Conservation (phyloP, 2,113 vertebrate genomes). For the Gallinago paraguaiae region DNA sequence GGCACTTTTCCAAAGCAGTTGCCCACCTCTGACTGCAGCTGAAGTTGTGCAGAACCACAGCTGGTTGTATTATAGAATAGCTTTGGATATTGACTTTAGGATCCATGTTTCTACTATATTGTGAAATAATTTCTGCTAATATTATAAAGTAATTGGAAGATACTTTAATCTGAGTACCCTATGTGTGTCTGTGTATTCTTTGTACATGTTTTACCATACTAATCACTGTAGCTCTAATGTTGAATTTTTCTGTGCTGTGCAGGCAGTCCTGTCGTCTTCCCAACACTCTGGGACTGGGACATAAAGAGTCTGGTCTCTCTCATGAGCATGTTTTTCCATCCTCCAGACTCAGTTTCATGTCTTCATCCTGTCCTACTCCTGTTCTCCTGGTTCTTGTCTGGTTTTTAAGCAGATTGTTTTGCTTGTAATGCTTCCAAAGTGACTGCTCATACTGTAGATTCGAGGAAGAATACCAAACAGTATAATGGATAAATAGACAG, state of each 20-base stretch:
- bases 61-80: background rate
- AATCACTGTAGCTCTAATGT: background rate
- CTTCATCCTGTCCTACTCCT: background rate
- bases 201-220: background rate
- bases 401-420: conserved; percentile 58
- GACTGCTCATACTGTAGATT: conserved; percentile 22
- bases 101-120: background rate
- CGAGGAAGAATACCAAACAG: background rate
- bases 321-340: background rate
- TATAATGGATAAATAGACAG: conserved; percentile 16
- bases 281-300: background rate
- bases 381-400: conserved; percentile 22
- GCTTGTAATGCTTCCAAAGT: conserved; percentile 49
- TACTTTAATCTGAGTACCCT: background rate
- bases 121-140: background rate
- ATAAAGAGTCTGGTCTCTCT: background rate
- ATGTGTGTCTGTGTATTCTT: background rate
- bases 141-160: background rate
- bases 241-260: background rate
- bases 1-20: background rate
- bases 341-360: background rate
- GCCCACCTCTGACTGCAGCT: background rate
- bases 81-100: background rate
- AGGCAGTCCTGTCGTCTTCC: background rate
- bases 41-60: background rate